These are phyloP conservation scores for Margaritifera margaritifera DNA, from an alignment of 2,888 invertebrate genomes.

Conservation along the genomic window DNA sequence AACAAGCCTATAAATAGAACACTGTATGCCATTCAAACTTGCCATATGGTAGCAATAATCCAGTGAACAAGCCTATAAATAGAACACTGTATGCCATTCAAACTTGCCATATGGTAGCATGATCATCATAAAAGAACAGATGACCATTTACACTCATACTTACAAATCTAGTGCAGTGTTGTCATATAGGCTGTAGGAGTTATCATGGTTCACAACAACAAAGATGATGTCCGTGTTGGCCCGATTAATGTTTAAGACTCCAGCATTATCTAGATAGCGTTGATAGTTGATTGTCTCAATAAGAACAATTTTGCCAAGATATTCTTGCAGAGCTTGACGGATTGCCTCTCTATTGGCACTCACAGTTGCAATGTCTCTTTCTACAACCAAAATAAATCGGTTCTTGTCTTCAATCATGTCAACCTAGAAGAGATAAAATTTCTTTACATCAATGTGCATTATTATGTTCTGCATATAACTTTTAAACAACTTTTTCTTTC, in stretches of 20 bases:
- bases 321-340: slow-evolving; percentile 37
- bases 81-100: too few species aligned
- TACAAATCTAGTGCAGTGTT: slow-evolving; percentile 32
- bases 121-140: not conserved
- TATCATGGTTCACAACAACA: slow-evolving; percentile 39
- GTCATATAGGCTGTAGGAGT: slow-evolving; percentile 33
- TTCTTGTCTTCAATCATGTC: slow-evolving; percentile 86
- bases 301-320: slow-evolving; percentile 41
- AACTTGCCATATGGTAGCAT: not conserved
- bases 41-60: not conserved
- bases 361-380: slow-evolving; percentile 80
- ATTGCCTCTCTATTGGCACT: slow-evolving; percentile 39
- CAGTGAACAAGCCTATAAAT: too few species aligned
- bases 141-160: slow-evolving; percentile 11
- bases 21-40: too few species aligned
- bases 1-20: too few species aligned
- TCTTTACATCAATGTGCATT: too few species aligned
- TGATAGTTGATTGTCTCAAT: slow-evolving; percentile 43
- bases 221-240: slow-evolving; percentile 49
- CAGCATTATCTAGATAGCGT: slow-evolving; percentile 20
- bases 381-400: slow-evolving; percentile 85
- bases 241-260: slow-evolving; percentile 31
- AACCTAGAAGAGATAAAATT: slow-evolving; percentile 74
- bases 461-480: not conserved
- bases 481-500: not conserved